A percentile compares a stretch with the other conserved stretches of the same genome.
These are phyloP conservation scores for Contarinia nasturtii DNA, from an alignment of 1,140 invertebrate genomes.

Conservation along the genomic window DNA sequence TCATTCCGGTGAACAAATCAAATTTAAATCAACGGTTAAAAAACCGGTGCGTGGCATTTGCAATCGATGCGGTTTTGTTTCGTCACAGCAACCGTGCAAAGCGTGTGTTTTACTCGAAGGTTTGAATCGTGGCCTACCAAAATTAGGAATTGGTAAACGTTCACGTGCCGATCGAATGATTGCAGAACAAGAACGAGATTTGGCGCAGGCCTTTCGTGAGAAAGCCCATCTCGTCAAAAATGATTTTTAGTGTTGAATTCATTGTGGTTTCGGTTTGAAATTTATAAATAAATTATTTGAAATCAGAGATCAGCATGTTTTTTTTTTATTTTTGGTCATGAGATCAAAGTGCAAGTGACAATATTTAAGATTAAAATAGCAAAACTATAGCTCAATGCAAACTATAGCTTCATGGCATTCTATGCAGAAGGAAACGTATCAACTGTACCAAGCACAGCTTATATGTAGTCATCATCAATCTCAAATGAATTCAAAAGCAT, in stretches of 20 bases:
- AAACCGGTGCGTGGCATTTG: slow-evolving; percentile 69
- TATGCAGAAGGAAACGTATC: too few relatives aligned
- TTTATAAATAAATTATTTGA: too few relatives aligned
- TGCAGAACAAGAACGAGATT: slow-evolving; percentile 23
- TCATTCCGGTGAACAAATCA: slow-evolving; percentile 81
- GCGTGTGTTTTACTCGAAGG: slow-evolving; percentile 92
- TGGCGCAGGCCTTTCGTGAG: slow-evolving; percentile 12
- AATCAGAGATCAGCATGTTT: too few relatives aligned
- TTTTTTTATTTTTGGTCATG: too few relatives aligned
- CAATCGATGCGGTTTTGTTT: slow-evolving; percentile 80
- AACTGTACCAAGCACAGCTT: too few relatives aligned
- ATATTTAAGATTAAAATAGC: too few relatives aligned
- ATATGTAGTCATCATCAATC: too few relatives aligned
- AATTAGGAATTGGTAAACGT: slow-evolving; percentile 66
- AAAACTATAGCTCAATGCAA: too few relatives aligned
- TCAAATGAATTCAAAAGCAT: too few relatives aligned
- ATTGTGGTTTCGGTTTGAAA: too few relatives aligned
- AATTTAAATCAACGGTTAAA: slow-evolving; percentile 60
- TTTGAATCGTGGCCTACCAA: slow-evolving; percentile 80
- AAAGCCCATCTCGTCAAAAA: slow-evolving; percentile 22
- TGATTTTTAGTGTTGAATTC: slow-evolving; percentile 14
- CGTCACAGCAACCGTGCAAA: slow-evolving; percentile 90
- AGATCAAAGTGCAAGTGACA: too few relatives aligned
- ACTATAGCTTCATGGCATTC: too few relatives aligned
- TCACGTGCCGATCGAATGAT: slow-evolving; percentile 52